Conservation (phyloP, 2,888 invertebrate species). For the Sisyra nigra region DNA sequence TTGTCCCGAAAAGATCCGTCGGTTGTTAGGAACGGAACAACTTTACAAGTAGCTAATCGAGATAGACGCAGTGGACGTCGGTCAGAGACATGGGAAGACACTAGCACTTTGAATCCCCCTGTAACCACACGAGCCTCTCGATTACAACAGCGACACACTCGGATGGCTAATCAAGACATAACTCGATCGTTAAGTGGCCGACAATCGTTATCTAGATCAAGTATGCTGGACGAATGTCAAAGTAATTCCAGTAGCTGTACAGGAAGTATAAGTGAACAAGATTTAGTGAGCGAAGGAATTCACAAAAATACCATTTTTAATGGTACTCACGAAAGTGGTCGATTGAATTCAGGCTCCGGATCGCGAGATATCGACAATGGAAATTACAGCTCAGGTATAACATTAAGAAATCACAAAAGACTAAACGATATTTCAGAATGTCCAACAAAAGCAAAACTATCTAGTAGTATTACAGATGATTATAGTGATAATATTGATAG, state of each 20-base stretch:
- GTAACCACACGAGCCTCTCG: conserved; percentile 23
- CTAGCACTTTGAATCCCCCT: conserved; percentile 19
- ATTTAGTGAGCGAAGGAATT: conserved; percentile 25
- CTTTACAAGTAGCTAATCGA: conserved; percentile 12
- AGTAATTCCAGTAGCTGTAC: conserved; percentile 29
- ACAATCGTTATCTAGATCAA: conserved; percentile 22
- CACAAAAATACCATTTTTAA: conserved; percentile 26
- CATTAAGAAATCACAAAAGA: conserved; percentile 43
- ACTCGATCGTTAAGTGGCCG: conserved; percentile 18
- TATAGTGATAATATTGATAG: not conserved
- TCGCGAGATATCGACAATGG: conserved; percentile 1
- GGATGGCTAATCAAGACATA: conserved; percentile 23
- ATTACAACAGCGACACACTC: conserved; percentile 25
- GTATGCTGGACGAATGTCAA: conserved; percentile 27
- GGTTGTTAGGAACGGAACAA: conserved; percentile 6
- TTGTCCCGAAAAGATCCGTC: conserved; percentile 9
- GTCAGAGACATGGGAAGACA: conserved; percentile 21
- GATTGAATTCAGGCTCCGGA: conserved; percentile 11
- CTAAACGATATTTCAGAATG: conserved; percentile 20
- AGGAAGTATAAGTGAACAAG: conserved; percentile 31
- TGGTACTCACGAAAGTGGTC: conserved; percentile 27
- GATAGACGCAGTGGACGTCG: conserved; percentile 10
- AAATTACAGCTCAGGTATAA: conserved; percentile 30
- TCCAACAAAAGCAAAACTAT: not conserved
- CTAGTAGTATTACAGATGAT: not conserved